Evolutionary conservation across 1,140 invertebrate genomes (phyloP), one percentile per base, ranked within the genome.

Genomic region (Cotesia glomerata): DNA sequence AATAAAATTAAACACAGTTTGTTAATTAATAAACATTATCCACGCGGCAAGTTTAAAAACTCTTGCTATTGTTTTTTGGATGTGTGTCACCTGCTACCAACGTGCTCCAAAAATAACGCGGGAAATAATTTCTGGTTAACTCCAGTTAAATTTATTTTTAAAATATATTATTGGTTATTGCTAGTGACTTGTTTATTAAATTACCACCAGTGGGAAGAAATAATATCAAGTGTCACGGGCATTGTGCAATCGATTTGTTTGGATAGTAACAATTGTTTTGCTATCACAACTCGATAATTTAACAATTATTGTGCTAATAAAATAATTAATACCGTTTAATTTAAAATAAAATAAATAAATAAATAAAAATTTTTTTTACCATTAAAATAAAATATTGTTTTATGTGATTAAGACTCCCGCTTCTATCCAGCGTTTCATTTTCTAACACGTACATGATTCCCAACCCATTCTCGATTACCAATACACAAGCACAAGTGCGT

Each of bases 401-500:
- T 34, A 67, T 52, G 61, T 45, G 64, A 51, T 52, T 4, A 54
- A 67, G 39, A 39, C 66, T 73, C 72, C 69, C 73, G 68, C 59
- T 74, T 59, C 63, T 66, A 26, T 26, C 26, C 26, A 51, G 72
- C 67, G 35, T 65, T 67, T 68, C 18, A 39, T 51, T 56, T 74
- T 69, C 62, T 54, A 74, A 64, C 63, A 64, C 72, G 72, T 73
- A 73, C 5, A 45, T 45, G 11, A 26, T 26, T 68, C 14, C 49
- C 54, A 64, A 63, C 62, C 26, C 51, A 62, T 71, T 66, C 51
- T 51, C 3, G 32, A 34, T 58, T 56, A 64, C 73, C 77, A 26
- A 26, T 73, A 68, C 75, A 72, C 77, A 77, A 59, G 67, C 39
- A 65, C 45, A 78, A 81, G 79, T 79, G 80, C 80, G 68, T 73